Base-by-base conservation (phyloP, 2,113 vertebrate species). In the Podarcis cretensis region DNA sequence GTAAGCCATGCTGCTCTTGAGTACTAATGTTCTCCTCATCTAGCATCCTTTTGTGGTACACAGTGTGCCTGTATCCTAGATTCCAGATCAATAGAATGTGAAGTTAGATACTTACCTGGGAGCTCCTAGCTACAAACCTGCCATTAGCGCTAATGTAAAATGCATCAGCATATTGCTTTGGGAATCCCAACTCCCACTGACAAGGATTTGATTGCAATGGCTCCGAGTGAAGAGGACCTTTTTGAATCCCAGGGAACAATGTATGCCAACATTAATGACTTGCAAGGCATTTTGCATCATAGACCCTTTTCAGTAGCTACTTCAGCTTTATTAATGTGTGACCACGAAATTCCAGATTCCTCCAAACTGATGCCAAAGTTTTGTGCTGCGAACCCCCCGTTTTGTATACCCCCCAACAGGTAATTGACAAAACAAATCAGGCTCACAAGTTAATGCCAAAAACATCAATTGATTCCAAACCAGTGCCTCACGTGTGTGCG, bases 121-220 rank as follows among this genome's bases (percentile, higher is more conserved):
- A 71, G 66, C 43, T 93, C 30, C 30, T 75, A 88, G 86, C 82
- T 91, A 89, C 37, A 79, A 68, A 83, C 78, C 66, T 92, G 73
- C 35, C 84, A n/a, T 92, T 91, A 92, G 86, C 78, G 71, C 81
- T 83, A 80, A 57, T 8, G 86, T 10, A 86, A 90, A 89, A 91
- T 82, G 0, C 7, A 93, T 93, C 94, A 92, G 40, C 90, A 91
- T 93, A 91, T 90, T 91, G 78, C 91, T 92, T 20, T 91, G 83
- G 83, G 82, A 95, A 94, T 90, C 84, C 90, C 84, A 90, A 25
- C 81, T 94, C 92, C 91, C 84, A 90, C 76, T 85, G 32, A 43
- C 48, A 93, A 92, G 81, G 81, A 89, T 86, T 92, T 93, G 92
- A 94, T 92, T 90, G 77, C 48, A 88, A 32, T 37, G 83, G 37